Percentiles rank a stretch among this genome's conserved stretches.
Evolutionary conservation across 2,888 invertebrate genomes (phyloP).

Genomic region (Horisme vitalbata): DNA sequence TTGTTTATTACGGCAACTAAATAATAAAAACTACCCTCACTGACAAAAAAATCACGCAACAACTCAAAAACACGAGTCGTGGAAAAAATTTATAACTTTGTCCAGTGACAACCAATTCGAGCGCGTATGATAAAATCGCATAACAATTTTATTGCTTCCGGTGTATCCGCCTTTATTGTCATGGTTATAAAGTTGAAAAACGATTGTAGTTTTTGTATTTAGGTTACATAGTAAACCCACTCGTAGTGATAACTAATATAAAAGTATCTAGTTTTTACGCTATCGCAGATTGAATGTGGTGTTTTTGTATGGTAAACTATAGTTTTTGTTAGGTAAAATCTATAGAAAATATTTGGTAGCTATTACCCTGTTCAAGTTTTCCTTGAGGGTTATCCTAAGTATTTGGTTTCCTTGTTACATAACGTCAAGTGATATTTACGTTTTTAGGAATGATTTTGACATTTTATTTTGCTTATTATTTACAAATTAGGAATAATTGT

Average conservation of each 20-base stretch:
- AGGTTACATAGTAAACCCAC: constrained; percentile 43
- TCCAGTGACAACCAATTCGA: constrained; percentile 53
- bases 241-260: constrained; percentile 66
- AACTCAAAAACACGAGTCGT: constrained; percentile 46
- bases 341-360: constrained; percentile 41
- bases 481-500: no score
- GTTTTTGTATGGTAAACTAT: constrained; percentile 47
- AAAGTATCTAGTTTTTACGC: constrained; percentile 40
- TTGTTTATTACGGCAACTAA: constrained; percentile 22
- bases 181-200: constrained; percentile 39
- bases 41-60: constrained; percentile 37
- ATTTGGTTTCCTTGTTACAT: constrained; percentile 8
- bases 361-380: constrained; percentile 23
- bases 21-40: constrained; percentile 33
- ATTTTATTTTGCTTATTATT: no score
- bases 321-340: no score
- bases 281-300: constrained; percentile 46
- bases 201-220: constrained; percentile 29
- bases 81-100: constrained; percentile 59
- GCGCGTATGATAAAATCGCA: constrained; percentile 55
- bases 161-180: constrained; percentile 33
- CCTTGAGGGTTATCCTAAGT: constrained; percentile 8
- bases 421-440: no score
- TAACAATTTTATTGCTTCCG: constrained; percentile 33
- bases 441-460: no score